Conservation (phyloP, 2,888 invertebrate species). For the Amblyteles armatorius region DNA sequence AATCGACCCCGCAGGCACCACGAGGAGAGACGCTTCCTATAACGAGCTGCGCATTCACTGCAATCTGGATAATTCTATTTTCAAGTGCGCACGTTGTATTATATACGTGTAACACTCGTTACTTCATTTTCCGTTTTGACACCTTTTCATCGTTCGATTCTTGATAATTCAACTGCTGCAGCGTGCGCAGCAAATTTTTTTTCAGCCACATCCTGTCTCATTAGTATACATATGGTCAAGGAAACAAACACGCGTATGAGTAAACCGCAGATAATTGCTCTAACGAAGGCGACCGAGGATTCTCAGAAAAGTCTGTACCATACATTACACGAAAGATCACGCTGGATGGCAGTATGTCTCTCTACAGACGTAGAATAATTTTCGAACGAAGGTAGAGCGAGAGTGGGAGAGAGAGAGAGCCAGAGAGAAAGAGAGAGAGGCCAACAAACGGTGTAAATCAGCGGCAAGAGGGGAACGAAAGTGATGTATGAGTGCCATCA, state of each 20-base stretch:
- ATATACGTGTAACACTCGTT: background rate
- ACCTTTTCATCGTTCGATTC: background rate
- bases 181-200: background rate
- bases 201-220: constrained; percentile 7
- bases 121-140: background rate
- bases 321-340: background rate
- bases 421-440: constrained; percentile 17
- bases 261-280: constrained; percentile 50
- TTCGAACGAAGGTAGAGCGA: constrained; percentile 13
- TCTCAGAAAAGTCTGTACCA: constrained; percentile 20
- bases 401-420: background rate
- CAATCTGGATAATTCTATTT: constrained; percentile 52
- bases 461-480: constrained; percentile 34
- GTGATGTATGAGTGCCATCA: constrained; percentile 53
- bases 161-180: background rate
- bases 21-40: constrained; percentile 54
- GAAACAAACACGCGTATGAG: constrained; percentile 1
- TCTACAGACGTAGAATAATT: constrained; percentile 33
- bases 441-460: constrained; percentile 32
- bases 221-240: background rate
- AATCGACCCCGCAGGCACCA: constrained; percentile 53
- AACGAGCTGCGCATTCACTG: constrained; percentile 55
- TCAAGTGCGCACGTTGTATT: background rate
- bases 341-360: constrained; percentile 12
- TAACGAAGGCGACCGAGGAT: constrained; percentile 29